These are phyloP conservation scores for Eunapius fragilis DNA, from an alignment of 37 sponge, comb jelly and placozoan genomes.

Conservation along the genomic window DNA sequence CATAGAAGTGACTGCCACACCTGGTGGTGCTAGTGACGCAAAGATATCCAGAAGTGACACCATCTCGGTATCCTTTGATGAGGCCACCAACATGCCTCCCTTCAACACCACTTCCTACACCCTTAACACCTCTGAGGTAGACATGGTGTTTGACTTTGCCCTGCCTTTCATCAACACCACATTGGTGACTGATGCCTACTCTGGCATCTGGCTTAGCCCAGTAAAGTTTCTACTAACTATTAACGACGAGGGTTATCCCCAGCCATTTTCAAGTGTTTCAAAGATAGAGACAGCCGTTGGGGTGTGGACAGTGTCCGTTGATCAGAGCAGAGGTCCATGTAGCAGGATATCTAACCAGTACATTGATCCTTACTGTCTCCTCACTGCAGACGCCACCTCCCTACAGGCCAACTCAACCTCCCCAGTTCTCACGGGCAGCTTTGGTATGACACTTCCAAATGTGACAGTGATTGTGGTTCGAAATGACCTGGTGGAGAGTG, in stretches of 20 bases:
- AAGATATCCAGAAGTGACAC: constrained; percentile 75
- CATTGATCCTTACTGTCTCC: constrained; percentile 58
- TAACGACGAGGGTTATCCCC: constrained; percentile 82
- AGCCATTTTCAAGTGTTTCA: constrained; percentile 37
- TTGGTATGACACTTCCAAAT: constrained; percentile 72
- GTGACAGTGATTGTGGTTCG: constrained; percentile 48
- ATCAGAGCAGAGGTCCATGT: constrained; percentile 56
- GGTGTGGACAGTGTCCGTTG: constrained; percentile 67
- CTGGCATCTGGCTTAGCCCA: constrained; percentile 64
- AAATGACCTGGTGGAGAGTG: constrained; percentile 42
- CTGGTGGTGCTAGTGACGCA: constrained; percentile 29
- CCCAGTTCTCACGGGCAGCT: constrained; percentile 63
- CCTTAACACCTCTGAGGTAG: constrained; percentile 48
- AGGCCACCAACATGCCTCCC: constrained; percentile 87
- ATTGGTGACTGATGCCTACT: constrained; percentile 31
- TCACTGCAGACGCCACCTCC: constrained; percentile 49
- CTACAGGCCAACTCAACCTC: constrained; percentile 24
- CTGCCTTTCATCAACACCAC: constrained; percentile 56
- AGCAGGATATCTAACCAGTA: constrained; percentile 70
- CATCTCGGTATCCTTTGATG: constrained; percentile 56
- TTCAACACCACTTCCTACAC: constrained; percentile 1
- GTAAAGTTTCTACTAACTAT: constrained; percentile 55
- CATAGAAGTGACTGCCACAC: constrained; percentile 42
- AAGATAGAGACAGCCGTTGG: constrained; percentile 50
- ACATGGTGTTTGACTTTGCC: constrained; percentile 65